phyloP scores from a whole-genome alignment of 2,888 invertebrate genomes.

The Nemoura dubitans region DNA sequence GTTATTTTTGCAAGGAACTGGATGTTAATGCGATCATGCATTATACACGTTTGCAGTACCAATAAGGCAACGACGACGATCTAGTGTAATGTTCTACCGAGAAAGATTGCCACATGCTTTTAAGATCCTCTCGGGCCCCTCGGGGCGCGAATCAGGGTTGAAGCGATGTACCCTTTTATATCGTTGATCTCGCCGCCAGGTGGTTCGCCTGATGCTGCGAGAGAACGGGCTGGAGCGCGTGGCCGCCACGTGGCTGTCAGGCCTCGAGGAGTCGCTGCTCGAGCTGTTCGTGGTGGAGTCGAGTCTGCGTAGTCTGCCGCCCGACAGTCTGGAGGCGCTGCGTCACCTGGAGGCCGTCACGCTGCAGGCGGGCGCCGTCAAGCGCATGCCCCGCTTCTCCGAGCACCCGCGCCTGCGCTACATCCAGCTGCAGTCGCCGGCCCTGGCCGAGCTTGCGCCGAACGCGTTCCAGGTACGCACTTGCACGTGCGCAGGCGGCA shows the following conservation, averaged over 20 bases:
- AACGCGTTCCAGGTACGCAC: constrained; percentile 71
- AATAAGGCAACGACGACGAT: no score
- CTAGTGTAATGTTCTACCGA: no score
- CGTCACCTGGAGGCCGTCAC: constrained; percentile 84
- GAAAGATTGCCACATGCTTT: no score
- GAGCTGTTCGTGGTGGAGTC: constrained; percentile 89
- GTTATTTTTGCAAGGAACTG: no score
- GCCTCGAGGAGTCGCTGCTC: constrained; percentile 78
- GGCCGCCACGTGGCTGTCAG: constrained; percentile 82
- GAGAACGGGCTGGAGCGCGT: constrained; percentile 85
- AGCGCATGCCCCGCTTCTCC: constrained; percentile 77
- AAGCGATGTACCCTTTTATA: no score
- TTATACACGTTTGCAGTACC: no score
- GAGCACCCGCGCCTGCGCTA: constrained; percentile 77
- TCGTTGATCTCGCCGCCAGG: constrained; percentile 59
- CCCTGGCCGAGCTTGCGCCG: constrained; percentile 72
- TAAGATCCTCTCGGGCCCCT: no score
- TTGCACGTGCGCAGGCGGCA: neutral
- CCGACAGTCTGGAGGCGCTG: constrained; percentile 78
- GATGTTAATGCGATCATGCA: no score
- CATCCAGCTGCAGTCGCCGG: constrained; percentile 71
- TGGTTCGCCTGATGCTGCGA: constrained; percentile 81
- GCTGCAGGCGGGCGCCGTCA: constrained; percentile 78
- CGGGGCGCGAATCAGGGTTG: no score
- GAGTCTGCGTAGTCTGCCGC: constrained; percentile 78